Evolutionary conservation across 2,888 invertebrate genomes (phyloP).

Genomic region (Oscheius onirici): DNA sequence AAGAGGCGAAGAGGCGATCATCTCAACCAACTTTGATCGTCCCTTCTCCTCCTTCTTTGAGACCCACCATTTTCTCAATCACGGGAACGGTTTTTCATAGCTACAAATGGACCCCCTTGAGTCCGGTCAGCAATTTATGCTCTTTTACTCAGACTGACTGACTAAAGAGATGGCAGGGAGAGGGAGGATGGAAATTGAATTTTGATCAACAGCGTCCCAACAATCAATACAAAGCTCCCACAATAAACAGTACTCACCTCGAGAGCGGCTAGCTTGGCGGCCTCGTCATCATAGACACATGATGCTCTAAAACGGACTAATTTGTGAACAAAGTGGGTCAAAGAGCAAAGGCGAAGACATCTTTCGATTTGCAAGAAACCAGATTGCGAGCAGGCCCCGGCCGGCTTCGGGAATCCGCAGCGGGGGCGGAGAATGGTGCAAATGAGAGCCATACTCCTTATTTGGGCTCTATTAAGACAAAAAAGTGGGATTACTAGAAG

Average conservation of each 20-base stretch:
- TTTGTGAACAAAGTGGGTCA: constrained; percentile 1
- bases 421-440: constrained; percentile 25
- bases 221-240: not conserved
- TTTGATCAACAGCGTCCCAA: constrained; percentile 15
- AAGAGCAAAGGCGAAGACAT: constrained; percentile 27
- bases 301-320: constrained; percentile 12
- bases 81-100: constrained; percentile 10
- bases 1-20: constrained; percentile 6
- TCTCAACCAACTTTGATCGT: constrained; percentile 3
- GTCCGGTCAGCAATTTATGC: no score
- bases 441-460: constrained; percentile 22
- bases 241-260: constrained; percentile 17
- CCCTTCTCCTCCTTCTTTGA: not conserved
- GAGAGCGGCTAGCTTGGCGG: constrained; percentile 21
- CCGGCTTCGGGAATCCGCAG: constrained; percentile 26
- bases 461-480: constrained; percentile 15
- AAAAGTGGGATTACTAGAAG: constrained; percentile 11
- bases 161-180: not conserved
- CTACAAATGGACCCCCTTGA: constrained; percentile 18
- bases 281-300: constrained; percentile 21
- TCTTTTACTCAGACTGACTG: not conserved
- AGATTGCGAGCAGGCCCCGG: constrained; percentile 28
- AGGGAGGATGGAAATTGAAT: constrained; percentile 2
- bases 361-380: constrained; percentile 29
- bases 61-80: constrained; percentile 14